These are phyloP conservation scores for Stramonita haemastoma DNA, from an alignment of 2,888 invertebrate species.

Conservation along the genomic window DNA sequence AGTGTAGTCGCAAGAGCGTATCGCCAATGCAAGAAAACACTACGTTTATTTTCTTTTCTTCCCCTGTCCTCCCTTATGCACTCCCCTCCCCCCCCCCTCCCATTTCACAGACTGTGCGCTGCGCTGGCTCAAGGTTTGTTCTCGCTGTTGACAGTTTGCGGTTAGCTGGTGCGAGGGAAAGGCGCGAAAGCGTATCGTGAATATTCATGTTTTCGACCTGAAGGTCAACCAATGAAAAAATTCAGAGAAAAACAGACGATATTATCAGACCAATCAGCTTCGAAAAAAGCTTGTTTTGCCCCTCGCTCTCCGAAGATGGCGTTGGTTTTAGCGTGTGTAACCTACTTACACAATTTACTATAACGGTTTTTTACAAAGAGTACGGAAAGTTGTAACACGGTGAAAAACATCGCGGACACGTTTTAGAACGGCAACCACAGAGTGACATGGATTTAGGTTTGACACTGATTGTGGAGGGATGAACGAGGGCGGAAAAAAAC, in stretches of 20 bases:
- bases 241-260: constrained; percentile 46
- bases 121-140: constrained; percentile 33
- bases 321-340: constrained; percentile 68
- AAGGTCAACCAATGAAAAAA: constrained; percentile 47
- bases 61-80: not conserved
- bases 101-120: not conserved
- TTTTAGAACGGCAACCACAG: constrained; percentile 10
- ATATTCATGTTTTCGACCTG: constrained; percentile 43
- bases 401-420: constrained; percentile 26
- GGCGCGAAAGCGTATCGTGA: constrained; percentile 45
- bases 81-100: not conserved
- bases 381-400: constrained; percentile 23
- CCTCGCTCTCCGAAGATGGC: constrained; percentile 65
- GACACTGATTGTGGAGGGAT: constrained; percentile 31
- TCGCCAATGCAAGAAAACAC: not conserved
- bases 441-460: constrained; percentile 30
- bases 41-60: not conserved
- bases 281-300: constrained; percentile 46
- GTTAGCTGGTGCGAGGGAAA: constrained; percentile 48
- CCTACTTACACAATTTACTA: constrained; percentile 53
- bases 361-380: constrained; percentile 44
- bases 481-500: constrained; percentile 40
- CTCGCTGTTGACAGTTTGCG: constrained; percentile 40
- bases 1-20: constrained; percentile 3
- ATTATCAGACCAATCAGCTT: constrained; percentile 52